phyloP scores from a whole-genome alignment of 2,888 invertebrate genomes.

The Ichneumoninae sp. region DNA sequence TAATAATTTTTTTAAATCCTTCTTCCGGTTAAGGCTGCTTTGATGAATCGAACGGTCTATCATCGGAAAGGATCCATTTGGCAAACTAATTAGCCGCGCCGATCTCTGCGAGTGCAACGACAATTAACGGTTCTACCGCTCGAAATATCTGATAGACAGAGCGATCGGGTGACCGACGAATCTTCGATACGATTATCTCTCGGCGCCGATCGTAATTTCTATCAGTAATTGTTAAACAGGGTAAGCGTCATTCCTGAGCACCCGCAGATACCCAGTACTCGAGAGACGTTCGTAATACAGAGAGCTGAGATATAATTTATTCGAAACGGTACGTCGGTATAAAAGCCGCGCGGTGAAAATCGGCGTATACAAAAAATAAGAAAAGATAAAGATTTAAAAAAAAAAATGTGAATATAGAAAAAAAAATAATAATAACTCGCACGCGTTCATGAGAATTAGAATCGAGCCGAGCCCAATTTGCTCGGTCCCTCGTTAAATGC shows the following conservation, averaged over 20 bases:
- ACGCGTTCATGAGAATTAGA: conserved; percentile 56
- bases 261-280: conserved; percentile 49
- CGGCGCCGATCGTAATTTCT: neutral
- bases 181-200: conserved; percentile 13
- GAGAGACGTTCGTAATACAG: conserved; percentile 70
- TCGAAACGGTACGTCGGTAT: conserved; percentile 30
- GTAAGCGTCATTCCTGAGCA: conserved; percentile 75
- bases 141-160: neutral
- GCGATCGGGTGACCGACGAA: neutral
- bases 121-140: neutral
- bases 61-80: neutral
- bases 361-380: conserved; percentile 13
- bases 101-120: neutral
- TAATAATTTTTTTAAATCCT: neutral
- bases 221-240: conserved; percentile 7
- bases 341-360: conserved; percentile 9
- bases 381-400: conserved; percentile 55
- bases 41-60: neutral
- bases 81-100: neutral
- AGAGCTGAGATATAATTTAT: conserved; percentile 81
- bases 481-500: conserved; percentile 38
- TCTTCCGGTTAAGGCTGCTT: neutral
- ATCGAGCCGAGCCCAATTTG: conserved; percentile 24
- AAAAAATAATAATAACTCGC: conserved; percentile 64
- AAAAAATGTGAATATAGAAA: conserved; percentile 75